Evolutionary conservation across 1,140 invertebrate species (phyloP), one percentile per base, ranked within the genome.

Genomic region (Plectus sambesii): DNA sequence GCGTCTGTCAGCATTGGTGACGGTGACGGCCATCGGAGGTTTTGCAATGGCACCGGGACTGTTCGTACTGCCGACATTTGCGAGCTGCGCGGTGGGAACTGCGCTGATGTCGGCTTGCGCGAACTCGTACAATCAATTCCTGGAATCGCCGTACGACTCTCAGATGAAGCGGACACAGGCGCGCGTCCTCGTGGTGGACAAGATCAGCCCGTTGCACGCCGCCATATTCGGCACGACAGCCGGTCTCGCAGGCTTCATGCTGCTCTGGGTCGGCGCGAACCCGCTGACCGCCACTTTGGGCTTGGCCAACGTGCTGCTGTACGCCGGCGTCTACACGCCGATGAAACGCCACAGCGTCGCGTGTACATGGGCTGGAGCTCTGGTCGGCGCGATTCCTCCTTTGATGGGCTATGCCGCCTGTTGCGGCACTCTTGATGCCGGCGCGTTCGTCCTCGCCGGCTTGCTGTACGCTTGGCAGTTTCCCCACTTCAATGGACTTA

Each of bases 141-240:
- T 97, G 62, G 93, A 99, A 77, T 84, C 94, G 47, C 90, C 92
- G 17, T 98, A 88, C 72, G 93, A 99, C 73, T 83, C 90, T 1
- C 90, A 98, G 73, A 99, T 99, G 93, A 83, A 82, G 15, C 75
- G 93, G 58, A 99, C 93, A n/a, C 93, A 90, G 73, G 90, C 92
- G 62, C 73, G 93, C 58, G 84, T 94, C 6, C 74, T 99, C 38
- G 92, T 97, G 22, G 53, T 63, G 22, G 79, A 81, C 63, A 83
- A 85, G 30, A 70, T 82, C 56, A 69, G 94, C 15, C 73, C 71
- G 60, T 70, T 66, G 3, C 61, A 66, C 43, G 64, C 64, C 3
- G 53, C 64, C 37, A 41, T 51, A 2, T 66, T 66, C 37, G 66
- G 62, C 6, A 51, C 42, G 8, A 47, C 48, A 19, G 49, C 58